Evolutionary conservation across 1,140 invertebrate species (phyloP), one percentile per base, ranked within the genome.

Genomic region (Bradynema listronoti): DNA sequence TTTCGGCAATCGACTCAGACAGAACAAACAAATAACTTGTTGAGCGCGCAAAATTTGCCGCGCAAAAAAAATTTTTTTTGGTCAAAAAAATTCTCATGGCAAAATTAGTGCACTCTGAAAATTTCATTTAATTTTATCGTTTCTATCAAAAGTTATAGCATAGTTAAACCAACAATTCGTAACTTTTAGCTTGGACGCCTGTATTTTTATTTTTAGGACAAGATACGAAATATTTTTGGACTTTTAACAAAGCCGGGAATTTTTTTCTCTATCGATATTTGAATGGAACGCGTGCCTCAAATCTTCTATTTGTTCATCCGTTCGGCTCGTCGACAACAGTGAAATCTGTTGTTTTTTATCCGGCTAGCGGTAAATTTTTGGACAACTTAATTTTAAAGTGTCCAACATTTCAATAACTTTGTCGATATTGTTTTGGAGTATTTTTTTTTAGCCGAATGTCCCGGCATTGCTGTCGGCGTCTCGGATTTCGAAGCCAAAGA

Each of bases 391-490:
- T 43, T 3, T 9, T 9, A 3, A 43, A 22, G 22, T 4, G 9
- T 43, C 19, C 19, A 39, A 11, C 11, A 39, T 39, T 39, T 11
- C 19, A 19, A 39, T 11, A 39, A 19, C 19, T 39, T 11, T 39
- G 11, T 39, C 11, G 36, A 39, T 39, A 39, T 39, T 39, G 11
- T 11, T 19, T 11, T 39, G 11, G 19, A 39, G 19, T 39, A 39
- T 19, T 39, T 39, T 11, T 11, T 11, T 39, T 39, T 39, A 50
- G 39, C 0, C 19, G 42, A 57, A 4, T 33, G 30, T 1, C 59
- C 54, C 4, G 59, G 59, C n/a, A 46, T 61, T 45, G 30, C 59
- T 32, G 59, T 61, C 11, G 59, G 53, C 2, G 55, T 61, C 19
- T 11, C 55, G 4, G 54, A 61, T 25, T 43, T 52, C 6, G 34